Percentiles rank a stretch among this genome's conserved stretches.
phyloP scores from a whole-genome alignment of 2,113 vertebrate genomes.

The Rhinoderma darwinii region DNA sequence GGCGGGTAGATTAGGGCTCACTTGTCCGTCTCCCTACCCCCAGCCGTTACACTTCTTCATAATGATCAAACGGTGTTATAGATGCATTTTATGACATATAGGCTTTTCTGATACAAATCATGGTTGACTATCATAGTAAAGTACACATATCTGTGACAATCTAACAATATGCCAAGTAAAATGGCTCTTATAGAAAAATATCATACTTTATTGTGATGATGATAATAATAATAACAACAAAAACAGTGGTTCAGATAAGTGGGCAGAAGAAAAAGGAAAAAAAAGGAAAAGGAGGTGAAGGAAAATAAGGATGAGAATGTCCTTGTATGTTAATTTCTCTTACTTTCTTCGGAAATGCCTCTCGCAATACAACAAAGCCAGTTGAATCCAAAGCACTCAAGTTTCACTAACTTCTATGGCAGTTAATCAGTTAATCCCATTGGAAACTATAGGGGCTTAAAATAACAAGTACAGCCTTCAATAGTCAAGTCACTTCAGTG shows the following conservation, averaged over 20 bases:
- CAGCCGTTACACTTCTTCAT: too few relatives aligned
- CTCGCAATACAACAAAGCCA: not conserved
- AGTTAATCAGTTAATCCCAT: not conserved
- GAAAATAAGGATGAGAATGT: not conserved
- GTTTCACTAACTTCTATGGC: not conserved
- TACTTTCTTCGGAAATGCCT: not conserved
- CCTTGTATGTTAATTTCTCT: not conserved
- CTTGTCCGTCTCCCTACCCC: too few relatives aligned
- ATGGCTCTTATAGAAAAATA: not conserved
- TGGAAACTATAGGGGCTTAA: slow-evolving; percentile 6
- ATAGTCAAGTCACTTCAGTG: not conserved
- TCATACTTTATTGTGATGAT: too few relatives aligned
- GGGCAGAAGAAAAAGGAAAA: too few relatives aligned
- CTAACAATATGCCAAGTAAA: not conserved
- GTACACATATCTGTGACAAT: not conserved
- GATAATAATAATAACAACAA: too few relatives aligned
- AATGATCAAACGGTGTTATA: not conserved
- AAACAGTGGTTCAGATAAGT: too few relatives aligned
- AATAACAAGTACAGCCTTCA: not conserved
- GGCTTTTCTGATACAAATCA: too few relatives aligned
- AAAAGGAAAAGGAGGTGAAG: not conserved
- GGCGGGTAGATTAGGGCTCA: too few relatives aligned
- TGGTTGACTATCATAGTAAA: not conserved
- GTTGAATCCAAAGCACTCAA: not conserved
- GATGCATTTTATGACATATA: not conserved